Conservation (phyloP, 2,888 invertebrate genomes). For the Julus scandinavius region DNA sequence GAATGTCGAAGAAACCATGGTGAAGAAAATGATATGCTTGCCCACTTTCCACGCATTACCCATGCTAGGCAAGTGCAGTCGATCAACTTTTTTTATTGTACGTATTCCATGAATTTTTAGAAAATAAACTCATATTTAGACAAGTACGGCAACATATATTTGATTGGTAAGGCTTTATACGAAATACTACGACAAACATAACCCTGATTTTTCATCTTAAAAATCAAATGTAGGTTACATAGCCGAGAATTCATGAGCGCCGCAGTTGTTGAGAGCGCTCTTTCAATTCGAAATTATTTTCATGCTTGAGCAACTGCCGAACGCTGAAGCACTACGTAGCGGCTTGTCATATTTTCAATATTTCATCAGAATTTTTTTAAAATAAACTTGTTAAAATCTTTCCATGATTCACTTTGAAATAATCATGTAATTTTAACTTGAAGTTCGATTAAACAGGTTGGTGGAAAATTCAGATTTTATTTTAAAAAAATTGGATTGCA, state of each 20-base stretch:
- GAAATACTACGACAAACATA: neutral
- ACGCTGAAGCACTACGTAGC: neutral
- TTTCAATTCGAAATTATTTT: neutral
- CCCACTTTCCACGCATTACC: neutral
- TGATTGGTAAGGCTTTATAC: neutral
- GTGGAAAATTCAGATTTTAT: neutral
- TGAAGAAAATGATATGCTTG: neutral
- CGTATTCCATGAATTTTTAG: neutral
- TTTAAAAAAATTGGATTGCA: neutral
- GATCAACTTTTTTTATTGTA: neutral
- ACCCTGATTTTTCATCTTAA: neutral
- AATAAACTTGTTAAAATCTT: neutral
- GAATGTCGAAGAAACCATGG: neutral
- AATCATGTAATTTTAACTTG: neutral
- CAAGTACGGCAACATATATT: neutral
- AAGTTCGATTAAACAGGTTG: neutral
- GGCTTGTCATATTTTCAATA: neutral
- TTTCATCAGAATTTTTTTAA: neutral
- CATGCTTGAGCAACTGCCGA: neutral
- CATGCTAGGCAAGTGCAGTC: constrained; percentile 22
- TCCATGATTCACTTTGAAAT: neutral
- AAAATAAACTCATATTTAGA: neutral
- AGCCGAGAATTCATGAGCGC: neutral
- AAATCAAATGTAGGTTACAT: neutral
- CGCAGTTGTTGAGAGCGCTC: neutral